These are phyloP conservation scores for Cheirogaleus major DNA, from an alignment of 2,797 vertebrate genomes.

Conservation along the genomic window DNA sequence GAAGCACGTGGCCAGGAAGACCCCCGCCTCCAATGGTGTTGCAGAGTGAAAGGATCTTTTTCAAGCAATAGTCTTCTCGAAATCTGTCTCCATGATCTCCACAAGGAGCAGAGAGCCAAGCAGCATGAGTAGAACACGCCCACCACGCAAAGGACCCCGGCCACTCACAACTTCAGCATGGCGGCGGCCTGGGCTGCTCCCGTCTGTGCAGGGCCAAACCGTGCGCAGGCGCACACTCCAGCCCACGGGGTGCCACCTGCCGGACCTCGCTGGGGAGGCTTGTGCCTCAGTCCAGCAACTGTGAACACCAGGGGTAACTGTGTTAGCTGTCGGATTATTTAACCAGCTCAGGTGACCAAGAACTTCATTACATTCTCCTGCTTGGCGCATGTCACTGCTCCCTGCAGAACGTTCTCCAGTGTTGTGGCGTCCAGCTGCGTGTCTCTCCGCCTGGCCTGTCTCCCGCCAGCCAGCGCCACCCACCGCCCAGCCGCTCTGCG, in stretches of 20 bases:
- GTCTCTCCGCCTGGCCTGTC: neutral
- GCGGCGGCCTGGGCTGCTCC: neutral
- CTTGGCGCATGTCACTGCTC: neutral
- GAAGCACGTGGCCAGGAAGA: constrained; percentile 96
- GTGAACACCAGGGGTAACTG: neutral
- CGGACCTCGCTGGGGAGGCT: rapidly evolving
- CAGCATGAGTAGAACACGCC: constrained; percentile 92
- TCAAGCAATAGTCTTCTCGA: constrained; percentile 89
- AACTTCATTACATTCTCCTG: no score
- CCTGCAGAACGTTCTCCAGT: neutral
- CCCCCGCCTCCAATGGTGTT: constrained; percentile 93
- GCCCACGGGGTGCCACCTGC: rapidly evolving
- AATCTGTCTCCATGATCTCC: constrained; percentile 87
- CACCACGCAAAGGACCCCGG: constrained; percentile 91
- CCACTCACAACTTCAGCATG: constrained; percentile 89
- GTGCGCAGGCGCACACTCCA: rapidly evolving
- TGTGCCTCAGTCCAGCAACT: neutral
- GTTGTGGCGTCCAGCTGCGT: rapidly evolving
- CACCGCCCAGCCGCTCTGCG: rapidly evolving
- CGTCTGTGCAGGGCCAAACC: neutral
- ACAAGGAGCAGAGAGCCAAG: constrained; percentile 92
- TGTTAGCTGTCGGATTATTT: neutral
- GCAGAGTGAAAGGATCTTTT: constrained; percentile 88
- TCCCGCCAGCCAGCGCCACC: no score
- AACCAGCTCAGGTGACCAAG: neutral